Evolutionary conservation across 2,888 invertebrate species (phyloP), one percentile per base, ranked within the genome.

Genomic region (Sipunculus nudus): DNA sequence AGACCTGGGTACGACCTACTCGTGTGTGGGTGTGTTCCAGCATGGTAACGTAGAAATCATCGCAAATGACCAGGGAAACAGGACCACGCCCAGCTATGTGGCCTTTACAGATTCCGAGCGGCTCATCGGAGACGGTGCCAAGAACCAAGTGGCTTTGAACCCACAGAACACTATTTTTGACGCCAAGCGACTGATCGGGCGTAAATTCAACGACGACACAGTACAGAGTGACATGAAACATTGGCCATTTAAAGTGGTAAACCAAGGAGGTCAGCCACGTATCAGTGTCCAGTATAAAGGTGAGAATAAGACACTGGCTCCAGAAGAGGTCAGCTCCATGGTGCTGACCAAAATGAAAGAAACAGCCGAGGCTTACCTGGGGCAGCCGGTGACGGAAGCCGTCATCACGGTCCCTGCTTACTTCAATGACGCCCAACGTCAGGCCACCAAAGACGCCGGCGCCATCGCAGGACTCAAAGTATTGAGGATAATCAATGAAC

Each of bases 311-410:
- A 88, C 88, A 29, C 94, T 94, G 87, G 90, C 90, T 84, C 92
- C 94, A 0, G 94, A 94, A 83, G 94, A 94, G 86, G 90, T 94
- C 68, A 91, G 91, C 80, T 92, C 93, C 41, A 94, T 94, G 94
- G 93, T 94, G 52, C 87, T 95, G 70, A 90, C 89, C 23, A 94
- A 94, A 82, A 95, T 95, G 94, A 93, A 92, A 88, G 81, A 83
- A 50, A 84, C 80, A 4, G 85, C 85, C 10, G 85, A 85, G 61
- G 81, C 84, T 3, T 85, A 80, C 67, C 77, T 85, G 53, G 96
- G 96, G 53, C 89, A 90, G 43, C 75, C 68, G 32, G 75, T 82
- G 0, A 75, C 70, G 4, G 76, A 81, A 55, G 81, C 80, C 68
- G 75, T 75, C 10, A 61, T 75, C 13, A 75, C 75, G 6, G 75